Percentiles rank a stretch among this genome's conserved stretches.
These are phyloP conservation scores for Hyphantria cunea DNA, from an alignment of 1,140 invertebrate genomes.

Conservation along the genomic window DNA sequence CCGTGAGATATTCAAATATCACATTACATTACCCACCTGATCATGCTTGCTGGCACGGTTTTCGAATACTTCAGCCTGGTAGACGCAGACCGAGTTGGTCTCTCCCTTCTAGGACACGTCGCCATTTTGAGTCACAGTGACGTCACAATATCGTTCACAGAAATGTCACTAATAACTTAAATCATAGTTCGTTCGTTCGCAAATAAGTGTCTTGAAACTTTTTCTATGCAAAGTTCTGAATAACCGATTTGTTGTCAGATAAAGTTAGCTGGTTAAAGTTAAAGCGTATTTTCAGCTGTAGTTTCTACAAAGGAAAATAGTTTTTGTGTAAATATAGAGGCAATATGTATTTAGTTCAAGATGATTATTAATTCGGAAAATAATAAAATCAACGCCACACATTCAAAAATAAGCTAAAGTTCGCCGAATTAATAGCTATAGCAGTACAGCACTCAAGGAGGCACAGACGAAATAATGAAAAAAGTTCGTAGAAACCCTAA, in stretches of 20 bases:
- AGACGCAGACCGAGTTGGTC: constrained; percentile 53
- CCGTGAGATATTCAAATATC: no score
- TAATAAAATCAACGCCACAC: no score
- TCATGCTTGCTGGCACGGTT: constrained; percentile 61
- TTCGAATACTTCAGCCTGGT: constrained; percentile 69
- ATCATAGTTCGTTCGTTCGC: constrained; percentile 23
- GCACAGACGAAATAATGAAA: no score
- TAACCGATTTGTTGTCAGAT: constrained; percentile 3
- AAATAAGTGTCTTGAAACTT: constrained; percentile 19
- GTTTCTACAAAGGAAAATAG: constrained; percentile 2
- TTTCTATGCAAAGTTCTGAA: constrained; percentile 24
- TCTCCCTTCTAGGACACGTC: constrained; percentile 62
- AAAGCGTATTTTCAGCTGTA: constrained; percentile 25
- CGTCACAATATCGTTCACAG: constrained; percentile 13
- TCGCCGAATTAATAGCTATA: no score
- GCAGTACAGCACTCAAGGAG: no score
- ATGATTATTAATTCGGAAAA: no score
- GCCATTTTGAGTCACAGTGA: constrained; percentile 45
- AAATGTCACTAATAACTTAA: background rate
- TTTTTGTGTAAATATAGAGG: background rate
- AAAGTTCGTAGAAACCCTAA: no score
- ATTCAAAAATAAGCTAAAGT: no score
- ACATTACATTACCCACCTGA: constrained; percentile 52
- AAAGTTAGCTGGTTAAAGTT: background rate
- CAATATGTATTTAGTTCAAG: no score